These are phyloP conservation scores for Pogonomyrmex californicus DNA, from an alignment of 1,140 invertebrate genomes.

Conservation along the genomic window DNA sequence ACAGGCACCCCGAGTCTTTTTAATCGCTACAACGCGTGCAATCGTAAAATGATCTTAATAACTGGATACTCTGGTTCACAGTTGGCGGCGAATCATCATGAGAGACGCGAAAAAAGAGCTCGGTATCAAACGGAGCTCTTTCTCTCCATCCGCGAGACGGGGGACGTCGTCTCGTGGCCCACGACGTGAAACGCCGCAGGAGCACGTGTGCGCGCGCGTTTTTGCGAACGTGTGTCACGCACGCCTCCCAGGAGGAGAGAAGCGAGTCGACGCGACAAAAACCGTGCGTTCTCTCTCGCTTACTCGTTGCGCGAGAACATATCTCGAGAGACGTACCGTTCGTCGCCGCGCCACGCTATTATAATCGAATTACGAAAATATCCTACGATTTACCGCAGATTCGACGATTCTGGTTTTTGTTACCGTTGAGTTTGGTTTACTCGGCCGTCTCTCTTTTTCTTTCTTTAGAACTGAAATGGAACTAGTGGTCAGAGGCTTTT, in stretches of 20 bases:
- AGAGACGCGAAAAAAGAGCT: not conserved
- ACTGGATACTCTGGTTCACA: constrained; percentile 38
- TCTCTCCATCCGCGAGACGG: constrained; percentile 50
- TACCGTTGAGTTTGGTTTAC: not conserved
- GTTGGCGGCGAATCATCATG: constrained; percentile 1
- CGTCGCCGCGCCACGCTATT: constrained; percentile 5
- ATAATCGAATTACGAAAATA: constrained; percentile 48
- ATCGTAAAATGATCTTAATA: constrained; percentile 37
- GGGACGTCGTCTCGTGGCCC: constrained; percentile 71
- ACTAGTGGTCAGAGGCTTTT: not conserved
- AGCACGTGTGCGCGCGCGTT: constrained; percentile 74
- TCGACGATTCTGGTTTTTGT: constrained; percentile 38
- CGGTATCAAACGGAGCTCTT: constrained; percentile 36
- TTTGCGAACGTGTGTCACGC: constrained; percentile 72
- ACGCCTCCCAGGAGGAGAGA: constrained; percentile 74
- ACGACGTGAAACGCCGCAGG: constrained; percentile 62
- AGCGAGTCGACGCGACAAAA: constrained; percentile 64
- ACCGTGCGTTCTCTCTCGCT: constrained; percentile 52
- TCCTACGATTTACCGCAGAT: constrained; percentile 42
- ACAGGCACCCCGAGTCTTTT: not conserved
- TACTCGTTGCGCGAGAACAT: constrained; percentile 12
- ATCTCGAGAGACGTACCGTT: constrained; percentile 10
- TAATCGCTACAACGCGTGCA: constrained; percentile 9
- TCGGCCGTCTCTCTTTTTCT: not conserved
- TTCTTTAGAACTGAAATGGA: not conserved